Conservation (phyloP, 2,113 vertebrate genomes). For the Datnioides undecimradiatus region DNA sequence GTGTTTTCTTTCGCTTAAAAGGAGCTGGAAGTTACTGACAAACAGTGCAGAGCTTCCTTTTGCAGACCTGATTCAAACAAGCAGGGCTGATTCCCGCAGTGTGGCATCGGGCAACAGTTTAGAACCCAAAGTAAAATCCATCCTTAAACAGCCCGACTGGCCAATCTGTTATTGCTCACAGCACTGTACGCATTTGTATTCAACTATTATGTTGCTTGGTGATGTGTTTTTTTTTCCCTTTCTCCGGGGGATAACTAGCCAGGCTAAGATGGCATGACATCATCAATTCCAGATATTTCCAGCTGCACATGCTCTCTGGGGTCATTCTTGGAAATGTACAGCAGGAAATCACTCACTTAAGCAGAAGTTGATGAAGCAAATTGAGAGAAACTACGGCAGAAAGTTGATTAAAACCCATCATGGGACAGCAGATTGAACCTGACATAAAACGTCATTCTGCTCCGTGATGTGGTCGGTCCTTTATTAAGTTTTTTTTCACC, state of each 20-base stretch:
- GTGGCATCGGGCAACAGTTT: not conserved
- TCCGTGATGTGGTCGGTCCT: not conserved
- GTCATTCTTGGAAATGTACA: constrained; percentile 2
- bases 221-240: constrained; percentile 6
- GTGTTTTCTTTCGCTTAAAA: not conserved
- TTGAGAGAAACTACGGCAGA: not conserved
- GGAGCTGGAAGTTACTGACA: not conserved
- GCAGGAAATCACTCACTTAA: not conserved
- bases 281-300: constrained; percentile 14
- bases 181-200: not conserved
- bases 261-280: constrained; percentile 3
- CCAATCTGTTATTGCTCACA: not conserved
- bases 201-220: constrained; percentile 24
- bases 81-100: not conserved
- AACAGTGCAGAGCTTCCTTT: constrained; percentile 24
- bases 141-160: not conserved
- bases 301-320: constrained; percentile 24
- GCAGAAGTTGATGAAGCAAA: not conserved
- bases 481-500: not conserved
- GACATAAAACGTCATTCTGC: not conserved
- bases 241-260: constrained; percentile 16
- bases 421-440: not conserved
- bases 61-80: not conserved
- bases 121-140: constrained; percentile 20
- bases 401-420: not conserved